A percentile compares a stretch with the other conserved stretches of the same genome.
phyloP scores from a whole-genome alignment of 2,888 invertebrate species.

The Agonopterix subpropinquella region DNA sequence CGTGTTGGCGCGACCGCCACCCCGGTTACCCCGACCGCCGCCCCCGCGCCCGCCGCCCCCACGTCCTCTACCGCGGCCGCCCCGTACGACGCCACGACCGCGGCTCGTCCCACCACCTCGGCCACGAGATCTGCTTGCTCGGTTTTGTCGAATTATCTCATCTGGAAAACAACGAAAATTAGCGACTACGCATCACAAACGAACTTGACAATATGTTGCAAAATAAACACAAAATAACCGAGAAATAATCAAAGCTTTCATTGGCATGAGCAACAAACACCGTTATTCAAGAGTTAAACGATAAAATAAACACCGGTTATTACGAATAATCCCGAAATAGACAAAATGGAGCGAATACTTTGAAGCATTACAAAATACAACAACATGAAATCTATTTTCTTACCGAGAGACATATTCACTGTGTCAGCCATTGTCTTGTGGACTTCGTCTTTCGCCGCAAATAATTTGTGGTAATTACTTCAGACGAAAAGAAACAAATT shows the following conservation, averaged over 20 bases:
- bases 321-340: not conserved
- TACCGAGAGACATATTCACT: constrained; percentile 64
- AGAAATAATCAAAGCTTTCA: not conserved
- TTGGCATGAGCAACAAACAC: not conserved
- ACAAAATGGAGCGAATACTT: constrained; percentile 1
- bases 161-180: constrained; percentile 30
- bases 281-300: not conserved
- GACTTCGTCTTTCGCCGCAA: too few species aligned
- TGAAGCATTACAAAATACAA: constrained; percentile 1
- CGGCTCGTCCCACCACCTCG: constrained; percentile 35
- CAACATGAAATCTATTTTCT: constrained; percentile 14
- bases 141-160: constrained; percentile 59
- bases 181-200: too few species aligned
- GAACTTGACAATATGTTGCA: not conserved
- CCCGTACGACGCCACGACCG: constrained; percentile 21
- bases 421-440: constrained; percentile 45
- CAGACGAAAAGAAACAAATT: too few species aligned
- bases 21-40: constrained; percentile 25
- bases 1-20: constrained; percentile 27
- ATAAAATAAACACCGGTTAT: too few species aligned
- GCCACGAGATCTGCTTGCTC: constrained; percentile 50
- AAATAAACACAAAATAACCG: not conserved
- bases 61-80: constrained; percentile 19
- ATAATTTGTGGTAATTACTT: too few species aligned
- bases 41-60: constrained; percentile 35